Base-by-base conservation (phyloP, 2,113 vertebrate genomes). In the Asarcornis scutulata region DNA sequence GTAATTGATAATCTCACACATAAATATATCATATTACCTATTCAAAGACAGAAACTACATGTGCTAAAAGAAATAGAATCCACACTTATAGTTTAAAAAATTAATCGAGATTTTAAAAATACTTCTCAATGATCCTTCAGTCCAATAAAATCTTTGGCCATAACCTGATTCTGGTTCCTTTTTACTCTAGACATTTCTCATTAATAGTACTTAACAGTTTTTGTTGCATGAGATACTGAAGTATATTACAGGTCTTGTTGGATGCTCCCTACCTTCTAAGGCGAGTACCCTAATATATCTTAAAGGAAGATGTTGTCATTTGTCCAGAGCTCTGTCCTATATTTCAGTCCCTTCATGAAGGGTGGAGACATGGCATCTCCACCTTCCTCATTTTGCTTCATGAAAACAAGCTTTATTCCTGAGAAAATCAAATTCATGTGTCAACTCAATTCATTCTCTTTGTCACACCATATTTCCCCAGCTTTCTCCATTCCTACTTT, bases 1-100 rank as follows among this genome's bases (percentile, higher is more conserved):
- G 53, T 92, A 96, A 95, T 63, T 93, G 92, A 91, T 95, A 95
- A 96, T 96, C 66, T 88, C 89, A 62, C 58, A 72, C 40, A 73
- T 93, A 96, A 97, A 95, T 87, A 94, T 75, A 40, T 58, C 85
- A 66, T 60, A 84, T 86, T 93, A 82, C 75, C 82, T 88, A 67
- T 78, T 83, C 84, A 82, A 78, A 91, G 55, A 83, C 2, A 1
- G 23, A 90, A 75, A 34, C 36, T 69, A 64, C 36, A 34, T 34
- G 87, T 66, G 74, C n/a, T 27, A 60, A 73, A 90, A 91, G 79
- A 88, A 94, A 86, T 29, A 52, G 18, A 75, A 26, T 88, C 62
- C 42, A 71, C 25, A 69, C 17, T 46, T 69, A 25, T 27, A 31
- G 36, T 91, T 94, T 60, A 66, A 88, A 83, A 86, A 78, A 86